Evolutionary conservation across 2,888 invertebrate genomes (phyloP).

Genomic region (Anodontia alba): DNA sequence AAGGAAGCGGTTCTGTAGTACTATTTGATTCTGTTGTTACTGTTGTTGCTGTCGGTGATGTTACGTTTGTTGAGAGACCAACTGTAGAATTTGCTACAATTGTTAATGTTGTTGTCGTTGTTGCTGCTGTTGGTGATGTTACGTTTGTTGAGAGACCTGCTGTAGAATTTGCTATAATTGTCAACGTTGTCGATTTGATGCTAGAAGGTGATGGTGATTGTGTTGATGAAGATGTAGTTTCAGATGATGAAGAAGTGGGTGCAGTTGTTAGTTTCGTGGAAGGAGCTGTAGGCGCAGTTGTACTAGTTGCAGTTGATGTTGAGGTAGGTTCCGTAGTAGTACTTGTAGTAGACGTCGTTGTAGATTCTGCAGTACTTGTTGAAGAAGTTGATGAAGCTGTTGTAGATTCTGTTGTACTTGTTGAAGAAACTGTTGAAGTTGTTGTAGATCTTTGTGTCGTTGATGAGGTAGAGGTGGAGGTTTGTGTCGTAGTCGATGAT

Average conservation of each 20-base stretch:
- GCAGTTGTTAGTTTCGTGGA: too few relatives aligned
- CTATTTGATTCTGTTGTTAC: too few relatives aligned
- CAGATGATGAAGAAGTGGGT: not conserved
- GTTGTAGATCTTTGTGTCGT: constrained; percentile 1
- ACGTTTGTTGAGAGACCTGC: too few relatives aligned
- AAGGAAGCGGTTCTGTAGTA: not conserved
- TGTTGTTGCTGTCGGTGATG: not conserved
- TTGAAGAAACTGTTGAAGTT: not conserved
- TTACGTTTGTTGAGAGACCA: too few relatives aligned
- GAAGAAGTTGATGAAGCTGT: not conserved
- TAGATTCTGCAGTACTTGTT: constrained; percentile 1
- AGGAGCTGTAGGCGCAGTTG: not conserved
- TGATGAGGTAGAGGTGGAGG: not conserved
- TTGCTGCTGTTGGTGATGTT: not conserved
- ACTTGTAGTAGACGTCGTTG: not conserved
- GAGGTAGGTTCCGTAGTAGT: not conserved
- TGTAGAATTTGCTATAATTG: too few relatives aligned
- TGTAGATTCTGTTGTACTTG: not conserved
- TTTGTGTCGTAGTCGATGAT: not conserved
- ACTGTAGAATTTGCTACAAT: too few relatives aligned
- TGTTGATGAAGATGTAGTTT: not conserved
- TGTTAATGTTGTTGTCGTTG: not conserved
- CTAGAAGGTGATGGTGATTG: not conserved
- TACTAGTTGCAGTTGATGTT: not conserved
- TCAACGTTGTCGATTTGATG: too few relatives aligned